A percentile compares a stretch with the other conserved stretches of the same genome.
Evolutionary conservation across 2,113 vertebrate species (phyloP).

Genomic region (Gopherus evgoodei): DNA sequence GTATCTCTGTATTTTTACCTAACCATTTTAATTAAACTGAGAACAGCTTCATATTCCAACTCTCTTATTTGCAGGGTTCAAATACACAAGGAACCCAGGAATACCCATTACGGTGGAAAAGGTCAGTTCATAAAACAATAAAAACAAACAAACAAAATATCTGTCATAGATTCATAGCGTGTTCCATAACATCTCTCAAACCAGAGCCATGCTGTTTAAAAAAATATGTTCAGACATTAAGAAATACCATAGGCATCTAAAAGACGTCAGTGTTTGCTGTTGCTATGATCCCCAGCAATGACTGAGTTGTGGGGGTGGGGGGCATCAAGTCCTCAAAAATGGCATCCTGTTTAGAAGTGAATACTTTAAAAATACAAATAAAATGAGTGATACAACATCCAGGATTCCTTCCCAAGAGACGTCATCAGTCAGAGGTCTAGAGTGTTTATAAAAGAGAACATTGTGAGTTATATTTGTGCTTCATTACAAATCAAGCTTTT

Average conservation of each 20-base stretch:
- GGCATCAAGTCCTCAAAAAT: not conserved
- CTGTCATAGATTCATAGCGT: not conserved
- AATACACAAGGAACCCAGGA: not conserved
- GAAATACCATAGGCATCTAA: not conserved
- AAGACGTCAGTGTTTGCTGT: not conserved
- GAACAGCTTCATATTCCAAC: not conserved
- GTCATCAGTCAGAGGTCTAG: not conserved
- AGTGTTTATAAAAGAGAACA: not conserved
- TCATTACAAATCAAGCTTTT: not conserved
- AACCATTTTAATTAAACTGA: constrained; percentile 19
- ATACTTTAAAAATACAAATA: not conserved
- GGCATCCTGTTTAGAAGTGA: not conserved
- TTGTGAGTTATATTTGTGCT: not conserved
- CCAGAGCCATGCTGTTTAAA: not conserved
- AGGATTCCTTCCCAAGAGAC: not conserved
- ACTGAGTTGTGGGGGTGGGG: not conserved
- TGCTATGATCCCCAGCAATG: not conserved
- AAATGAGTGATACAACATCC: not conserved
- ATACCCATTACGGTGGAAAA: not conserved
- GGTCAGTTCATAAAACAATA: not conserved
- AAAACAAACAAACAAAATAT: not conserved
- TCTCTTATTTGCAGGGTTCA: not conserved
- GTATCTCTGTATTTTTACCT: constrained; percentile 7
- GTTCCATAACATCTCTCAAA: not conserved
- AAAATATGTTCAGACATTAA: not conserved